These are phyloP conservation scores for Synanthedon vespiformis DNA, from an alignment of 2,888 invertebrate species.

Conservation along the genomic window DNA sequence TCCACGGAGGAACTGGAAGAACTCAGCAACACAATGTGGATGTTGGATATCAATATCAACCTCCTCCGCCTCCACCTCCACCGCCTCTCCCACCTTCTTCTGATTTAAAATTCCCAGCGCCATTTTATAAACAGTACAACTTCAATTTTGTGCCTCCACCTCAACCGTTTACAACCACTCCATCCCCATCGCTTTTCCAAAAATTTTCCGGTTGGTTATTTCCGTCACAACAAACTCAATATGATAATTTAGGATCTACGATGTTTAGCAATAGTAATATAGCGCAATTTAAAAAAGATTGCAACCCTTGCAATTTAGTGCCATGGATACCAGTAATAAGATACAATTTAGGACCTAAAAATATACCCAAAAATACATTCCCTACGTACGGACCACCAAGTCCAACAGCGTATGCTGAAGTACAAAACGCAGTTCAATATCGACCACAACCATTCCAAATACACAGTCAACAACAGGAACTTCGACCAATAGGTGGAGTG, in stretches of 20 bases:
- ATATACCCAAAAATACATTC: conserved; percentile 29
- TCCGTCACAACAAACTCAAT: conserved; percentile 55
- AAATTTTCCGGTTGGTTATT: conserved; percentile 74
- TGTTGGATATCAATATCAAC: conserved; percentile 40
- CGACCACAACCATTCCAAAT: conserved; percentile 31
- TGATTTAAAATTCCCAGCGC: conserved; percentile 56
- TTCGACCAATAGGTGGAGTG: conserved; percentile 25
- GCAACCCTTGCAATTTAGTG: conserved; percentile 82
- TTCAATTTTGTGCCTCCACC: conserved; percentile 60
- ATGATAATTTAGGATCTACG: conserved; percentile 20
- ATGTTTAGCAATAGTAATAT: conserved; percentile 23
- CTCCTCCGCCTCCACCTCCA: conserved; percentile 26
- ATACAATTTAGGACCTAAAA: conserved; percentile 53
- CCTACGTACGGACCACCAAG: conserved; percentile 57
- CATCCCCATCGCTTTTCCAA: conserved; percentile 67
- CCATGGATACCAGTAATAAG: conserved; percentile 84
- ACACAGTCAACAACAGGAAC: conserved; percentile 19
- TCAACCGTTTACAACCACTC: conserved; percentile 50
- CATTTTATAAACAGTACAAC: conserved; percentile 60
- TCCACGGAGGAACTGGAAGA: conserved; percentile 39
- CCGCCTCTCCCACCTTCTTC: conserved; percentile 16
- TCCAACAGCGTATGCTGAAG: conserved; percentile 37
- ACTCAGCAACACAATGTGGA: conserved; percentile 43
- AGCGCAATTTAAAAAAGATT: conserved; percentile 66
- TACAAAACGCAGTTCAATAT: conserved; percentile 28